phyloP scores from a whole-genome alignment of 1,140 invertebrate species.

The Monomorium pharaonis region DNA sequence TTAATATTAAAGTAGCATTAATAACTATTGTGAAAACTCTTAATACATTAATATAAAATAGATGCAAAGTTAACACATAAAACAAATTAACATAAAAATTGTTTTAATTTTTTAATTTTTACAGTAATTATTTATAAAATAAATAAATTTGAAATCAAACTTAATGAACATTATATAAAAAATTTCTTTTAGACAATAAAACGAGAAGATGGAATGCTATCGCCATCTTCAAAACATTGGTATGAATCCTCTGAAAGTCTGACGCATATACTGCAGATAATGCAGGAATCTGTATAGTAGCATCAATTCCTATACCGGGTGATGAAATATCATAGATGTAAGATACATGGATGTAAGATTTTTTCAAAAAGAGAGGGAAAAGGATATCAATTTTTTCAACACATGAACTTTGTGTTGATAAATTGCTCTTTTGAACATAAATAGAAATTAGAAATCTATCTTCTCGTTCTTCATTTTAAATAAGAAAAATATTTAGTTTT shows the following conservation, averaged over 20 bases:
- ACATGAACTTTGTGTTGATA: no score
- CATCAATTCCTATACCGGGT: slow-evolving; percentile 62
- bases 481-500: no score
- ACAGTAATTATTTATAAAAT: neutral
- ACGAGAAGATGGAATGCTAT: slow-evolving; percentile 26
- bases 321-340: neutral
- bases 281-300: slow-evolving; percentile 52
- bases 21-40: neutral
- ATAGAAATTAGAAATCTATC: no score
- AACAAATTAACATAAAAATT: slow-evolving; percentile 5
- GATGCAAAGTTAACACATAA: neutral
- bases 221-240: slow-evolving; percentile 64
- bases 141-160: neutral
- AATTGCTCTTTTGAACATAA: no score
- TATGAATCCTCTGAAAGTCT: slow-evolving; percentile 23
- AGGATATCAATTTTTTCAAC: no score
- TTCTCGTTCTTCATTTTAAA: no score
- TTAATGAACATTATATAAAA: neutral
- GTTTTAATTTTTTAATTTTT: neutral
- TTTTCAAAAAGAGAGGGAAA: no score
- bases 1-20: neutral
- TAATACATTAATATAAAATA: slow-evolving; percentile 5
- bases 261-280: slow-evolving; percentile 44
- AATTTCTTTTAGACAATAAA: neutral
- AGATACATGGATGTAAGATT: no score